phyloP scores from a whole-genome alignment of 2,113 vertebrate species.

The Triplophysa siluroides region DNA sequence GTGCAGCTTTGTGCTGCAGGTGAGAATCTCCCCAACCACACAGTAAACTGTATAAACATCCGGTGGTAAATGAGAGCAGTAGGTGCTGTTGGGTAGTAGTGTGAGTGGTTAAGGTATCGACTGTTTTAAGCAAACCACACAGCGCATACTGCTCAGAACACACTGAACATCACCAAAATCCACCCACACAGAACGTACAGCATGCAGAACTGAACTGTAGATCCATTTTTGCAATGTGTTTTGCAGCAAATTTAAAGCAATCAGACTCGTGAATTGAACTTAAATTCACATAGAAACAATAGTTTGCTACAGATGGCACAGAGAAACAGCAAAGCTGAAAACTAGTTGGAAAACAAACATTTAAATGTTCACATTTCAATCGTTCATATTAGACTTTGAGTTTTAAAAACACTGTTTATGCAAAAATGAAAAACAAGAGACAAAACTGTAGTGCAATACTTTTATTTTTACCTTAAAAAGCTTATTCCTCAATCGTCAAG shows the following conservation, averaged over 20 bases:
- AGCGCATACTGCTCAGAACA: conserved; percentile 23
- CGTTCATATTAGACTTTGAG: background rate
- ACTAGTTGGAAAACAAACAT: background rate
- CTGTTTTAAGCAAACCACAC: conserved; percentile 41
- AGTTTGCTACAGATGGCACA: background rate
- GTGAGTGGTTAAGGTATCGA: conserved; percentile 51
- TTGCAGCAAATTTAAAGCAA: conserved; percentile 16
- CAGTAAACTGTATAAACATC: conserved; percentile 56
- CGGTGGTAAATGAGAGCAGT: conserved; percentile 46
- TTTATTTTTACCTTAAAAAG: conserved; percentile 20
- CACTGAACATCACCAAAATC: background rate
- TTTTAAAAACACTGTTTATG: too few relatives aligned
- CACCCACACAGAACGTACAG: conserved; percentile 28
- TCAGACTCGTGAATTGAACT: background rate
- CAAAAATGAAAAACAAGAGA: background rate
- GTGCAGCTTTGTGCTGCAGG: conserved; percentile 36
- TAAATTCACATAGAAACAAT: background rate
- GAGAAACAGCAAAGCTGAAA: background rate
- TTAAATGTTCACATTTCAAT: background rate
- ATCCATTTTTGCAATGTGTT: background rate
- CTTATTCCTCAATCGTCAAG: background rate
- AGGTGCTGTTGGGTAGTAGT: conserved; percentile 35
- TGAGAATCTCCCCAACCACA: conserved; percentile 36
- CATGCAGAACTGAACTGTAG: conserved; percentile 1
- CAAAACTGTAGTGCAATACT: background rate